Evolutionary conservation across 1,140 invertebrate species (phyloP).

Genomic region (Tribolium castaneum): DNA sequence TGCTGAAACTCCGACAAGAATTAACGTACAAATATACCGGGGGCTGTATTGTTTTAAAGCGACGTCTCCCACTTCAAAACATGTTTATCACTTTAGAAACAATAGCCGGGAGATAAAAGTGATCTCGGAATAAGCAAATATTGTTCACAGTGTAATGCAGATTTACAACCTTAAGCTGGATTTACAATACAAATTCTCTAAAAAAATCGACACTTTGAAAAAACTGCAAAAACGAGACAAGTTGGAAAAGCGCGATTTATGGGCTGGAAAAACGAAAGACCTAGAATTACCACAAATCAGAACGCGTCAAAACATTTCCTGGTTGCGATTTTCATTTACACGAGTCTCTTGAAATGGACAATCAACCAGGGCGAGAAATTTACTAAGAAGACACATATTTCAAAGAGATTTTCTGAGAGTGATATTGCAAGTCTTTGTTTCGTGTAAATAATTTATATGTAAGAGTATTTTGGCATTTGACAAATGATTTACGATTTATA

Average conservation of each 20-base stretch:
- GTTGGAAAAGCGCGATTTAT: not conserved
- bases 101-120: constrained; percentile 5
- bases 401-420: not conserved
- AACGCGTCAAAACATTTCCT: constrained; percentile 13
- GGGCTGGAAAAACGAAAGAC: not conserved
- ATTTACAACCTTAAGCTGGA: constrained; percentile 24
- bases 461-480: not conserved
- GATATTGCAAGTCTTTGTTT: not conserved
- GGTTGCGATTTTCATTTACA: not conserved
- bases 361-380: not conserved
- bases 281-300: constrained; percentile 6
- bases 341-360: not conserved
- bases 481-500: not conserved
- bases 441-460: not conserved
- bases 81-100: constrained; percentile 19
- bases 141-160: constrained; percentile 11
- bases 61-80: constrained; percentile 11
- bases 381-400: not conserved
- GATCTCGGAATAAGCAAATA: constrained; percentile 26
- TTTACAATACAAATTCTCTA: not conserved
- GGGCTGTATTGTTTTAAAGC: constrained; percentile 17
- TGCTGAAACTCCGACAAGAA: not conserved
- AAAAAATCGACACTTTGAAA: not conserved
- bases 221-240: not conserved
- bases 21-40: constrained; percentile 14